Evolutionary conservation across 2,888 invertebrate species (phyloP).

Genomic region (Teinopalpus imperialis): DNA sequence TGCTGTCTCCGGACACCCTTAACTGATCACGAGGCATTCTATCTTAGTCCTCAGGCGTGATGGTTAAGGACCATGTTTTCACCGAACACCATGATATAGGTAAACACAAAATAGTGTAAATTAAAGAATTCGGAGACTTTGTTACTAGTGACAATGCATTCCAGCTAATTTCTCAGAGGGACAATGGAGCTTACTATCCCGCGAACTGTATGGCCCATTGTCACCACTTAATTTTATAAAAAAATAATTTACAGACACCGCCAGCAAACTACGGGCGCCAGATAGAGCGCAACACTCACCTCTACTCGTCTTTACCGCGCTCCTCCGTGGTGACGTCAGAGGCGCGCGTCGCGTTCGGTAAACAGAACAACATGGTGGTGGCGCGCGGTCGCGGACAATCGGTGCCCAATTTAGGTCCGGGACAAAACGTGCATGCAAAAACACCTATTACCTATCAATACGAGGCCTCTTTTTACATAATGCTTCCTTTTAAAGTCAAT

Average conservation of each 20-base stretch:
- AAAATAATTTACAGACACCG: slow-evolving; percentile 86
- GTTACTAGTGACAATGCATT: too few species aligned
- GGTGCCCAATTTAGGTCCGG: slow-evolving; percentile 94
- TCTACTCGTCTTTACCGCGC: slow-evolving; percentile 90
- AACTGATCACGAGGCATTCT: too few species aligned
- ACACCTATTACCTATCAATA: background rate
- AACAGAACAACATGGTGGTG: slow-evolving; percentile 70
- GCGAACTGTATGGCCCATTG: too few species aligned
- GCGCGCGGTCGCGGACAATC: slow-evolving; percentile 85
- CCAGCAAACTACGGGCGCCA: slow-evolving; percentile 88
- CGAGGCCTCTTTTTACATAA: slow-evolving; percentile 24
- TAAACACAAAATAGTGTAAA: too few species aligned
- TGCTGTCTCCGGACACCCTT: too few species aligned
- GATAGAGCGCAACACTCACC: slow-evolving; percentile 84
- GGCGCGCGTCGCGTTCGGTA: slow-evolving; percentile 90
- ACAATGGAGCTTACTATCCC: too few species aligned
- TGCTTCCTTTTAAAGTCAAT: background rate
- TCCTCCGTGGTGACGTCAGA: slow-evolving; percentile 81
- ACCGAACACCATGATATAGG: too few species aligned
- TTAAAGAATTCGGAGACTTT: too few species aligned
- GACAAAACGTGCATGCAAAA: slow-evolving; percentile 22
- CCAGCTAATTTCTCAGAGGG: too few species aligned
- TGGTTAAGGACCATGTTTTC: too few species aligned
- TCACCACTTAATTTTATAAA: too few species aligned
- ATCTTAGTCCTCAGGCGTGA: too few species aligned